phyloP scores from a whole-genome alignment of 2,797 vertebrate genomes.

The Sebastes oblongus region DNA sequence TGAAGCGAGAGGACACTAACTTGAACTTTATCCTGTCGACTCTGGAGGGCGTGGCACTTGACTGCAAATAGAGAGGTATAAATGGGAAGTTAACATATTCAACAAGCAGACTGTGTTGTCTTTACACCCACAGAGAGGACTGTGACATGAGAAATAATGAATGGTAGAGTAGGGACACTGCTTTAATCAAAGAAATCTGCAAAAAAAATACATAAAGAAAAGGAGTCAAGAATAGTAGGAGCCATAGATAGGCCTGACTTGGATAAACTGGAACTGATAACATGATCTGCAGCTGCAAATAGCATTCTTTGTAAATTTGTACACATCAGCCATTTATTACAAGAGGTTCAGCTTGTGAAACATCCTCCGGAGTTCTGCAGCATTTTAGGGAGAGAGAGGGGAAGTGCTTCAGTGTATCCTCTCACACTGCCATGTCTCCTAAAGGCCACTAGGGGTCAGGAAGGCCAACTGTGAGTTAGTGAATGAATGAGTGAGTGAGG shows the following conservation, averaged over 20 bases:
- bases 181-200: background rate
- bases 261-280: background rate
- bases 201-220: background rate
- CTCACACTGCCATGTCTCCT: background rate
- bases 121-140: background rate
- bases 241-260: background rate
- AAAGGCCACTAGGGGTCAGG: conserved; percentile 29
- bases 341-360: background rate
- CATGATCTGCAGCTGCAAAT: background rate
- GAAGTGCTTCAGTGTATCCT: background rate
- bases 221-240: background rate
- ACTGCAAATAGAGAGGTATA: conserved; percentile 41
- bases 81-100: conserved; percentile 31
- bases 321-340: background rate
- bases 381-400: too few species aligned
- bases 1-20: conserved; percentile 15
- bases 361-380: background rate
- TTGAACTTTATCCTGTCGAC: conserved; percentile 35
- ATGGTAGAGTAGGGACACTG: too few species aligned
- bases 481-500: background rate
- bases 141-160: background rate
- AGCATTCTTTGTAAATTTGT: background rate
- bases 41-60: conserved; percentile 40
- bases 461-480: background rate
- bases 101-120: background rate